These are phyloP conservation scores for Rhombomys opimus DNA, from an alignment of 2,113 vertebrate genomes.

Conservation along the genomic window DNA sequence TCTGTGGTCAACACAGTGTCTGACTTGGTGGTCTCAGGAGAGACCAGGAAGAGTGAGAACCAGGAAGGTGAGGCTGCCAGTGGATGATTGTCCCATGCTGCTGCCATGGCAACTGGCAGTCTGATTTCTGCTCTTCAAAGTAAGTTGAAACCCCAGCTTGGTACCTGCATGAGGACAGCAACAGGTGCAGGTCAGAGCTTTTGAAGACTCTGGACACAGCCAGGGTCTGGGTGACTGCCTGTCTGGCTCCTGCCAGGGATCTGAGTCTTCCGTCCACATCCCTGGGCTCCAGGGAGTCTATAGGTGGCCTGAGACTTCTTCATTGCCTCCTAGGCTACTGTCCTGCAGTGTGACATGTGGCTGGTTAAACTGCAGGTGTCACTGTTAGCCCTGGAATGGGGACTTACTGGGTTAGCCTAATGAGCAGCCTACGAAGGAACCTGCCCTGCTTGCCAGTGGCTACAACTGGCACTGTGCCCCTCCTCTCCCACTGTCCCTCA, in stretches of 20 bases:
- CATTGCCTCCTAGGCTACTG: not conserved
- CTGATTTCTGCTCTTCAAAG: not conserved
- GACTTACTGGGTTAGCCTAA: conserved; percentile 35
- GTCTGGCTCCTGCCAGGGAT: not conserved
- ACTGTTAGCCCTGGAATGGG: conserved; percentile 87
- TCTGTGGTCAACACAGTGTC: too few relatives aligned
- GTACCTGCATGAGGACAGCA: not conserved
- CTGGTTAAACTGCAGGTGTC: conserved; percentile 87
- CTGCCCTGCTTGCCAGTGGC: not conserved
- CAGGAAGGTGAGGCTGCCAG: not conserved
- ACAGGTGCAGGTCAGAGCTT: not conserved
- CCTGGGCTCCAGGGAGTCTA: not conserved
- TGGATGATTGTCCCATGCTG: not conserved
- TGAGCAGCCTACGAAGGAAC: not conserved
- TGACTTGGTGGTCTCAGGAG: not conserved
- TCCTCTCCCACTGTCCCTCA: fast-evolving
- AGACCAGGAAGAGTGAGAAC: not conserved
- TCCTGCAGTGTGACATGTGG: conserved; percentile 45
- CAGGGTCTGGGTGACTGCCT: not conserved
- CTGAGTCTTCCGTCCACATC: not conserved
- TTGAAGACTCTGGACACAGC: not conserved
- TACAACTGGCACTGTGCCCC: fast-evolving
- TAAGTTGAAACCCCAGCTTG: not conserved
- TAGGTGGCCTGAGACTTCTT: not conserved
- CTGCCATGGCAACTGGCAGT: not conserved